Conservation (phyloP, 2,113 vertebrate species). For the Pholis gunnellus region DNA sequence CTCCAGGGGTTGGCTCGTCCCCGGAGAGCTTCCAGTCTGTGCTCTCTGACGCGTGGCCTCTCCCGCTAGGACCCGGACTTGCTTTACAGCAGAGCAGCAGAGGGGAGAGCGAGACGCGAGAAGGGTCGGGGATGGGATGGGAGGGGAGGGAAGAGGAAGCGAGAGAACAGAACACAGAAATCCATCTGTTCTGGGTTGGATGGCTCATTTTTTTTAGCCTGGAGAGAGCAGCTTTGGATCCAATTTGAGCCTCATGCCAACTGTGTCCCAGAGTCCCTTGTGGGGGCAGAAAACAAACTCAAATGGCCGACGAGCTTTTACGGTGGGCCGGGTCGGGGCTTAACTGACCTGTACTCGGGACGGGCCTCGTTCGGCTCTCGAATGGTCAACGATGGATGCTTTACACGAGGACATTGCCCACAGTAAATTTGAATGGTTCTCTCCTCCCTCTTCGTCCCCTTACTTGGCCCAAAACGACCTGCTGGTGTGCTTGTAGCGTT, state of each 20-base stretch:
- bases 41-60: slow-evolving; percentile 66
- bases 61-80: slow-evolving; percentile 61
- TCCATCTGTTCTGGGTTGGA: slow-evolving; percentile 86
- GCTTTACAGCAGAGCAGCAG: slow-evolving; percentile 62
- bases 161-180: slow-evolving; percentile 77
- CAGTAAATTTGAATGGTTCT: slow-evolving; percentile 17
- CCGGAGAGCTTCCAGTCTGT: slow-evolving; percentile 61
- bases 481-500: slow-evolving; percentile 11
- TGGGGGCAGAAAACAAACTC: slow-evolving; percentile 67
- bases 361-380: slow-evolving; percentile 24
- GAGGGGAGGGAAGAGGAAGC: slow-evolving; percentile 60
- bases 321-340: slow-evolving; percentile 59
- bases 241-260: slow-evolving; percentile 82
- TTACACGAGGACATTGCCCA: slow-evolving; percentile 31
- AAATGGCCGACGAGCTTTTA: slow-evolving; percentile 62
- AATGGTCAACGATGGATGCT: slow-evolving; percentile 31
- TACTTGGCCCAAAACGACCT: slow-evolving; percentile 34
- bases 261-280: slow-evolving; percentile 79
- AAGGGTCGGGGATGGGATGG: slow-evolving; percentile 42
- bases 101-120: slow-evolving; percentile 45
- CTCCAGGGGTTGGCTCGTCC: slow-evolving; percentile 62
- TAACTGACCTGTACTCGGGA: slow-evolving; percentile 53
- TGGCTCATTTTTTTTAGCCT: slow-evolving; percentile 81
- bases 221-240: slow-evolving; percentile 83
- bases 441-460: slow-evolving; percentile 3